These are phyloP conservation scores for Mastomys coucha DNA, from an alignment of 2,113 vertebrate genomes.

Conservation along the genomic window DNA sequence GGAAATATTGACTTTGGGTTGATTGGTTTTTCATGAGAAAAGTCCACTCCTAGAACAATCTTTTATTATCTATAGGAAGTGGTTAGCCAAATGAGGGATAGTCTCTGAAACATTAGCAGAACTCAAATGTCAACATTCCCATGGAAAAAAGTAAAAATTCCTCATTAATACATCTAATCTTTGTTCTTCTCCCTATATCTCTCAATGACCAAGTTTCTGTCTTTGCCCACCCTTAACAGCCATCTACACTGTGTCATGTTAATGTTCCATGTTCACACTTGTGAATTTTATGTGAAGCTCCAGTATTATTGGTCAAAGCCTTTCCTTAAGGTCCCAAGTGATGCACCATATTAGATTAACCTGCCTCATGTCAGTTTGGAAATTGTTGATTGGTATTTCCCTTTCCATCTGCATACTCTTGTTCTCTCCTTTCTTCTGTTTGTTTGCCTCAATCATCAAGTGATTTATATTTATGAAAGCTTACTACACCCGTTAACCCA, in stretches of 20 bases:
- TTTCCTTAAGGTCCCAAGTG: not conserved
- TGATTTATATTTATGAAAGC: not conserved
- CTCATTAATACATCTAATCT: not conserved
- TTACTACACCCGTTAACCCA: not conserved
- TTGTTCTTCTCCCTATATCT: not conserved
- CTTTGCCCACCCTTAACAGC: not conserved
- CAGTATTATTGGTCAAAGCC: not conserved
- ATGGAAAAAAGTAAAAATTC: not conserved
- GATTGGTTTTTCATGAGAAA: not conserved
- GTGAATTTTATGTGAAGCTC: not conserved
- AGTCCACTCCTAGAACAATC: not conserved
- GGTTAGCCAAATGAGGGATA: not conserved
- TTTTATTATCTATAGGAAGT: not conserved
- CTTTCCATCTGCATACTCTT: not conserved
- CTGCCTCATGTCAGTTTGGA: not conserved
- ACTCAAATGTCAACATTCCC: not conserved
- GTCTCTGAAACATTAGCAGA: not conserved
- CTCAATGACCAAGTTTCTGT: not conserved
- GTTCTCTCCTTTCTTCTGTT: not conserved
- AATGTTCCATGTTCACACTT: not conserved
- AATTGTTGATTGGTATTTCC: not conserved
- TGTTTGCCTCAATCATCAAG: not conserved
- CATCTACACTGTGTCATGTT: not conserved
- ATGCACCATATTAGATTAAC: not conserved
- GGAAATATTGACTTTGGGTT: not conserved